Evolutionary conservation across 2,113 vertebrate genomes (phyloP).

Genomic region (Chroicocephalus ridibundus): DNA sequence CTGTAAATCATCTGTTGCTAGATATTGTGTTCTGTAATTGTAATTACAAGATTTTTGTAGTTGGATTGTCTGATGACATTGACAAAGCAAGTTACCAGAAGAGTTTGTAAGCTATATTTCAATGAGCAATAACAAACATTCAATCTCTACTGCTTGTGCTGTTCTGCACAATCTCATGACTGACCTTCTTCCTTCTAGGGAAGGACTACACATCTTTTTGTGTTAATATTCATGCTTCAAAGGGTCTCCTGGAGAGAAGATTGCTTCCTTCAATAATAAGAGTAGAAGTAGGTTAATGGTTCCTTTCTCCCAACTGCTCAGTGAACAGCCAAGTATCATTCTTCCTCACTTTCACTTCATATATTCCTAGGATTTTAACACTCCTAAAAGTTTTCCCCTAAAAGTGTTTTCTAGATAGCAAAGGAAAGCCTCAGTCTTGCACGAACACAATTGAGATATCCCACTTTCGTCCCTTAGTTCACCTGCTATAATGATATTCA

Average conservation of each 20-base stretch:
- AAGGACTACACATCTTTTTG: background rate
- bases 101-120: background rate
- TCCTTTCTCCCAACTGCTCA: background rate
- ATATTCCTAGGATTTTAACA: background rate
- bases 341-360: background rate
- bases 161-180: background rate
- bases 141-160: background rate
- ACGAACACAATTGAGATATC: background rate
- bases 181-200: background rate
- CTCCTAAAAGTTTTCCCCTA: background rate
- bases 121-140: background rate
- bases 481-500: background rate
- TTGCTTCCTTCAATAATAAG: background rate
- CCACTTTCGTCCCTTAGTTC: background rate
- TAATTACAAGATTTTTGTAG: background rate
- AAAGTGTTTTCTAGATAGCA: background rate
- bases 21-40: background rate
- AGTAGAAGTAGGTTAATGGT: background rate
- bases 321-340: background rate
- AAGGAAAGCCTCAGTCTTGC: background rate
- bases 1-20: background rate
- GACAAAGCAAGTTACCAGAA: background rate
- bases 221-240: background rate
- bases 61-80: background rate
- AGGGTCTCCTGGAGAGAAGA: background rate